These are phyloP conservation scores for Acrocephalus arundinaceus DNA, from an alignment of 2,113 vertebrate species.

Conservation along the genomic window DNA sequence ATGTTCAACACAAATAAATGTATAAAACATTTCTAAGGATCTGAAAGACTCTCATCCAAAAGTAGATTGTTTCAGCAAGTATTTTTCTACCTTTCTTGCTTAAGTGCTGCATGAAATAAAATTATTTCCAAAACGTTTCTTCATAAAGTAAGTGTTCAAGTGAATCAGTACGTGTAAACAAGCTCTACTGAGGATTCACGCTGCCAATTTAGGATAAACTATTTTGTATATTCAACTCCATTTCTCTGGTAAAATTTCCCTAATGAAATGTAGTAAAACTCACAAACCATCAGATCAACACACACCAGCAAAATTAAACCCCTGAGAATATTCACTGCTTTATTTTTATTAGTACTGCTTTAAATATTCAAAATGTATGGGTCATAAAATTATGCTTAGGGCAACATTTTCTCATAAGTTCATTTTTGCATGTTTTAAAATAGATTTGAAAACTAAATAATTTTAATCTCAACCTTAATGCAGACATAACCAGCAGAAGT, in stretches of 20 bases:
- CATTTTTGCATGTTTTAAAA: constrained; percentile 64
- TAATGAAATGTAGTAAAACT: constrained; percentile 74
- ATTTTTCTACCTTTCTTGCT: constrained; percentile 39
- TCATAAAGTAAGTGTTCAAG: constrained; percentile 64
- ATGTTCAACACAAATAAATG: not conserved
- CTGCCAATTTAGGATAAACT: constrained; percentile 66
- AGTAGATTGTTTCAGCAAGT: not conserved
- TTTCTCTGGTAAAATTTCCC: constrained; percentile 62
- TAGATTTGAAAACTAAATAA: constrained; percentile 48
- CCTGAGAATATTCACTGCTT: constrained; percentile 65
- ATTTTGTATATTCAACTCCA: constrained; percentile 63
- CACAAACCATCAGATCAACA: constrained; percentile 70
- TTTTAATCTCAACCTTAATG: not conserved
- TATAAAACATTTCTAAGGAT: not conserved
- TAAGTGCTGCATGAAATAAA: constrained; percentile 55
- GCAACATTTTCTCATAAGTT: constrained; percentile 69
- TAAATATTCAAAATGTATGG: constrained; percentile 74
- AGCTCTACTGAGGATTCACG: constrained; percentile 56
- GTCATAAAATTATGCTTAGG: constrained; percentile 73
- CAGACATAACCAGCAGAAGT: not conserved
- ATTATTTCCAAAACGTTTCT: constrained; percentile 55
- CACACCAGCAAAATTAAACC: constrained; percentile 71
- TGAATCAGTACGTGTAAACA: constrained; percentile 67
- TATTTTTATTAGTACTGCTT: constrained; percentile 68
- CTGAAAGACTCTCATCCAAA: not conserved